phyloP scores from a whole-genome alignment of 2,797 vertebrate species.

The Neomorphus geoffroyi region DNA sequence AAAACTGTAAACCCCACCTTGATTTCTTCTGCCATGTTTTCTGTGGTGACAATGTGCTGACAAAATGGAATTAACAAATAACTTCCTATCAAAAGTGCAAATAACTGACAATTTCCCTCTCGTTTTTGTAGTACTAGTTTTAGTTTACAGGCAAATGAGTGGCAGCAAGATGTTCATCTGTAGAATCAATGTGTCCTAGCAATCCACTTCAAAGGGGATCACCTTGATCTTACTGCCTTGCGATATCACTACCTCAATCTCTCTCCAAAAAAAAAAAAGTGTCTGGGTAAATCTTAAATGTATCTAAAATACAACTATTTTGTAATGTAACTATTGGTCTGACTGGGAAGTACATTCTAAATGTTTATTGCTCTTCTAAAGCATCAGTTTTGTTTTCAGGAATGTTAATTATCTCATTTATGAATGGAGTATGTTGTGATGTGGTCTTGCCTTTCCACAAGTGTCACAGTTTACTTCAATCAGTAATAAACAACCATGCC shows the following conservation, averaged over 20 bases:
- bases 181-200: background rate
- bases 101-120: background rate
- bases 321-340: background rate
- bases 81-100: background rate
- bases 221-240: background rate
- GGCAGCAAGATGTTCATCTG: background rate
- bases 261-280: background rate
- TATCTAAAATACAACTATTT: background rate
- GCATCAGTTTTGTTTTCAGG: background rate
- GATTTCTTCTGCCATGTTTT: background rate
- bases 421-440: background rate
- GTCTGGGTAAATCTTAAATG: background rate
- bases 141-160: background rate
- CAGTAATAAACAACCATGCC: background rate
- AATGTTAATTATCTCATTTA: background rate
- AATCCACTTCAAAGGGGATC: background rate
- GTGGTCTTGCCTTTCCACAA: background rate
- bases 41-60: background rate
- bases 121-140: background rate
- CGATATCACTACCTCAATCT: background rate
- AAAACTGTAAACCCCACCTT: background rate
- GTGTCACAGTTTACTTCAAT: background rate
- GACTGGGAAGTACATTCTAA: background rate
- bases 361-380: background rate
- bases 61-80: background rate